Base-by-base conservation (phyloP, 2,113 vertebrate genomes). In the Myiagra hebetior region DNA sequence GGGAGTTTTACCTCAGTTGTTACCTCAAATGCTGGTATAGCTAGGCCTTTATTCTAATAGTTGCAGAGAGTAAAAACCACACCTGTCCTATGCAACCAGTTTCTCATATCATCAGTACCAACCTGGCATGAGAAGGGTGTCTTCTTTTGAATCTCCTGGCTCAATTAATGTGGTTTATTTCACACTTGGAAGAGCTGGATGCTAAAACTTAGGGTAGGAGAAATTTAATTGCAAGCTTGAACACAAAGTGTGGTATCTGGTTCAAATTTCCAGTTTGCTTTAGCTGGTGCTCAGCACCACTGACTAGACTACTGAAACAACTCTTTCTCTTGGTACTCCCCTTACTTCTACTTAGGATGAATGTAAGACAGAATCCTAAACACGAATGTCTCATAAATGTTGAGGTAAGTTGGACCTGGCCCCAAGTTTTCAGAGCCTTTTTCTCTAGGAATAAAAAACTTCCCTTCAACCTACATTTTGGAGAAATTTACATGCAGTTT, bases 201-300 rank as follows among this genome's bases (percentile, higher is more conserved):
- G n/a, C 26, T 76, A 63, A 15, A 91, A 74, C 7, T 50, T 67
- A 92, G 52, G 0, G 0, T 35, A 55, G 53, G 60, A 81, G 68
- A 89, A 84, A 81, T 84, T 67, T 70, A 84, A 84, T 93, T 94
- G 93, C 68, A 81, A 69, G 44, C 86, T 70, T 81, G 56, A 84
- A 63, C 50, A 74, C 24, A 41, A 73, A 87, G 59, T 80, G 56
- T 78, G 35, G 30, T 31, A 64, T 86, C 33, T 75, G 39, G 28
- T 81, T 93, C 83, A 81, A 20, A 94, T 87, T 92, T 93, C 39
- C 37, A 26, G 15, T 80, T 85, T 91, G 10, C 24, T 90, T 85
- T 74, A 77, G 24, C 35, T 88, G 77, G 28, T 44, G 52, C 68
- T 88, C 35, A 75, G 44, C 35, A 77, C 14, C 17, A 60, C 42